Evolutionary conservation across 1,140 invertebrate genomes (phyloP).

Genomic region (Mylabris phalerata): DNA sequence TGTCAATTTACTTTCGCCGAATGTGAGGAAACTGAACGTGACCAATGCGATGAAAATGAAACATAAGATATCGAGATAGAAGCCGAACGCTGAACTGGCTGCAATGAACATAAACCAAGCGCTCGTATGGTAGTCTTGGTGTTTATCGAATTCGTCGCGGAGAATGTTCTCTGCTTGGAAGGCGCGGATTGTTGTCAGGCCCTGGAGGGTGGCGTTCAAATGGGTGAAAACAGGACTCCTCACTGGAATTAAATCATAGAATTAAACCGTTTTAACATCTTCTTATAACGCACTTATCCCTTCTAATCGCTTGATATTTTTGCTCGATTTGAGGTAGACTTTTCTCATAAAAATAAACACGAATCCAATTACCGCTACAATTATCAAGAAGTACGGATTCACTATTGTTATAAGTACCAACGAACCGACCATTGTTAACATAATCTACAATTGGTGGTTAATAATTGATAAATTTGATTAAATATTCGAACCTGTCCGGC

Average conservation of each 20-base stretch:
- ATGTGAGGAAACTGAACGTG: constrained; percentile 51
- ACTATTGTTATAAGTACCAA: constrained; percentile 54
- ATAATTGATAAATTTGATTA: background rate
- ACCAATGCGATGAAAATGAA: constrained; percentile 53
- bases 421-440: constrained; percentile 44
- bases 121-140: constrained; percentile 44
- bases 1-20: constrained; percentile 18
- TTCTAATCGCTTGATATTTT: constrained; percentile 60
- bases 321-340: constrained; percentile 56
- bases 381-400: constrained; percentile 54
- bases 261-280: too few species aligned
- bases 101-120: constrained; percentile 60
- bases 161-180: constrained; percentile 50
- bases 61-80: constrained; percentile 63
- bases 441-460: constrained; percentile 41
- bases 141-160: constrained; percentile 47
- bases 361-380: constrained; percentile 51
- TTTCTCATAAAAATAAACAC: constrained; percentile 48
- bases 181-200: constrained; percentile 61
- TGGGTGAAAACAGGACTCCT: constrained; percentile 65
- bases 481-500: constrained; percentile 46
- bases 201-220: constrained; percentile 57
- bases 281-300: constrained; percentile 48
- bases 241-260: background rate
- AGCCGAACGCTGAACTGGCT: constrained; percentile 61